Evolutionary conservation across 2,113 vertebrate genomes (phyloP).

Genomic region (Trematocara macrostoma): DNA sequence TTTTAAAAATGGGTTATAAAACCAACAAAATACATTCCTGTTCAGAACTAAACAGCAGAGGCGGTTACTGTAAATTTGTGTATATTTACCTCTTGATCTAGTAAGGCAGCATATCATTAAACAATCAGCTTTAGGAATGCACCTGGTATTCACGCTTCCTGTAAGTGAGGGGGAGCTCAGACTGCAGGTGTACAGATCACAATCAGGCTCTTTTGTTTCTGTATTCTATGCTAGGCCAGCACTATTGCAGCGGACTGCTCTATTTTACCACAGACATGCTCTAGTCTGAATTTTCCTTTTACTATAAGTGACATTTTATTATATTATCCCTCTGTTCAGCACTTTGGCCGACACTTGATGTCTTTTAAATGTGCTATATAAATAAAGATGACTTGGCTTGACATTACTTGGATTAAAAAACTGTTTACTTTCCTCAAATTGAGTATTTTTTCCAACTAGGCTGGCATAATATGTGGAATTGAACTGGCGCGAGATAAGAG

Average conservation of each 20-base stretch:
- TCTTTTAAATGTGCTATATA: too few species aligned
- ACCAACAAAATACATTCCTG: neutral
- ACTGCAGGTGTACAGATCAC: neutral
- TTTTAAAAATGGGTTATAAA: neutral
- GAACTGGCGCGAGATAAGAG: neutral
- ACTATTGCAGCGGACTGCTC: fast-evolving
- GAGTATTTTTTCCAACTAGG: neutral
- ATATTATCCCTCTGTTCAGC: too few species aligned
- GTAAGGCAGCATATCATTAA: neutral
- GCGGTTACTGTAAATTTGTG: neutral
- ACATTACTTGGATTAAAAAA: neutral
- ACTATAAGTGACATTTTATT: neutral
- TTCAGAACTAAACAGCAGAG: neutral
- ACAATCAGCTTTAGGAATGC: neutral
- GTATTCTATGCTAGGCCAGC: neutral
- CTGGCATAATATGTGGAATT: neutral
- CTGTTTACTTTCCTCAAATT: neutral
- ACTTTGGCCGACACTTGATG: too few species aligned
- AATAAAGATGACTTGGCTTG: too few species aligned
- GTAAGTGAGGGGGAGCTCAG: neutral
- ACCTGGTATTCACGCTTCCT: neutral
- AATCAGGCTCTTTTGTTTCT: neutral
- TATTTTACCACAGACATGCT: neutral
- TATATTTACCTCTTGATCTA: neutral
- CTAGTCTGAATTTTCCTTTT: neutral